These are phyloP conservation scores for Ichneumon xanthorius DNA, from an alignment of 2,888 invertebrate species.

Conservation along the genomic window DNA sequence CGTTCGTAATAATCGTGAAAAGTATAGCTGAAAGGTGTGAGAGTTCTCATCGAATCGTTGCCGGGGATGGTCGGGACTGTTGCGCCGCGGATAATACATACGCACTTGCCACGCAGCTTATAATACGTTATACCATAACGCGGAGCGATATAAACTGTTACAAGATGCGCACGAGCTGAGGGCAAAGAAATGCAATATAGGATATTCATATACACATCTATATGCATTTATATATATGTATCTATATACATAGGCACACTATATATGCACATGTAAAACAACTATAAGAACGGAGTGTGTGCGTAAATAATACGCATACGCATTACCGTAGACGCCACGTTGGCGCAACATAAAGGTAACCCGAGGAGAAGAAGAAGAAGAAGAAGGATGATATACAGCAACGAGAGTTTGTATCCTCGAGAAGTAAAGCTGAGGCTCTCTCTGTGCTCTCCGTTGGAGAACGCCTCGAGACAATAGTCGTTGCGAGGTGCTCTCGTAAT, in stretches of 20 bases:
- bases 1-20: slow-evolving; percentile 48
- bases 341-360: slow-evolving; percentile 63
- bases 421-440: slow-evolving; percentile 23
- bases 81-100: slow-evolving; percentile 7
- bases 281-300: slow-evolving; percentile 33
- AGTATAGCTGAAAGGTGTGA: slow-evolving; percentile 45
- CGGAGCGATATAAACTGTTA: slow-evolving; percentile 23
- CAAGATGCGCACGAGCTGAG: slow-evolving; percentile 18
- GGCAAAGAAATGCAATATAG: slow-evolving; percentile 12
- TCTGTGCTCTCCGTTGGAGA: slow-evolving; percentile 13
- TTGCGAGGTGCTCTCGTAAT: slow-evolving; percentile 48
- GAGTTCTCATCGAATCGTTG: slow-evolving; percentile 38
- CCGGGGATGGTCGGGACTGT: slow-evolving; percentile 4
- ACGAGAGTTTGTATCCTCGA: slow-evolving; percentile 50
- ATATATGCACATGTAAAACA: neutral
- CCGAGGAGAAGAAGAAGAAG: slow-evolving; percentile 61
- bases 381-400: slow-evolving; percentile 61
- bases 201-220: neutral
- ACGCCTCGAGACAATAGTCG: slow-evolving; percentile 59
- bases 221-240: slow-evolving; percentile 7
- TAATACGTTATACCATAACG: slow-evolving; percentile 28
- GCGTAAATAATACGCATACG: slow-evolving; percentile 58
- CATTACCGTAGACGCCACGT: slow-evolving; percentile 47
- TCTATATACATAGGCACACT: neutral
- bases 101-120: slow-evolving; percentile 44